Conservation (phyloP, 2,113 vertebrate genomes). For the Taxidea taxus region DNA sequence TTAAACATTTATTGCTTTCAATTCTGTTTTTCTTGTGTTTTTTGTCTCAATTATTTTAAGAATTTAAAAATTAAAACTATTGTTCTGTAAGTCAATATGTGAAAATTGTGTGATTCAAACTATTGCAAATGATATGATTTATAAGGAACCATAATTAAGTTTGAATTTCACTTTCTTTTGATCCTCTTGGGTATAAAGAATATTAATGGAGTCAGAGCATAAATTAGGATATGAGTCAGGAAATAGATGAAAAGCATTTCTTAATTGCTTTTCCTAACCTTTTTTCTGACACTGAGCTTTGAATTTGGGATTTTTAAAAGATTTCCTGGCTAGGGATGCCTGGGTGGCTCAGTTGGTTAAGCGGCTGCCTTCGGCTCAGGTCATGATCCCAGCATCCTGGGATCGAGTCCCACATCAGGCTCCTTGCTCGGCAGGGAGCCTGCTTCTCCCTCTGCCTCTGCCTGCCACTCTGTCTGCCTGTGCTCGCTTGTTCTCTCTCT, state of each 20-base stretch:
- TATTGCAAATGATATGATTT: constrained; percentile 8
- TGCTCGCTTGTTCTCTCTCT: too few species aligned
- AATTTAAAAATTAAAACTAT: constrained; percentile 19
- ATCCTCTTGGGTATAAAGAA: not conserved
- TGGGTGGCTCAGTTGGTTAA: too few species aligned
- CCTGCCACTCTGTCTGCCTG: too few species aligned
- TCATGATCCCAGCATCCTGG: too few species aligned
- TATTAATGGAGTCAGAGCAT: not conserved
- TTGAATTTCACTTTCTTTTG: constrained; percentile 30
- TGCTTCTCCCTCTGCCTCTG: too few species aligned
- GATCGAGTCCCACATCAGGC: too few species aligned
- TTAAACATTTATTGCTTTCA: not conserved
- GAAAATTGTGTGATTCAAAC: not conserved
- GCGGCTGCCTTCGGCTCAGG: too few species aligned
- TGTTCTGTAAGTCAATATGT: not conserved
- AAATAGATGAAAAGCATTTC: not conserved
- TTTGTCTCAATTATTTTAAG: not conserved
- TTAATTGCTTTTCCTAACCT: not conserved
- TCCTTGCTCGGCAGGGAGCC: too few species aligned
- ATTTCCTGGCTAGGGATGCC: not conserved
- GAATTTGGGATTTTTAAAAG: not conserved
- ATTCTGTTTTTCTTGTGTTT: not conserved
- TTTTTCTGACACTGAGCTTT: constrained; percentile 13
- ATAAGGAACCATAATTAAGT: constrained; percentile 4
- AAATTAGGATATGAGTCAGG: not conserved